A percentile compares a stretch with the other conserved stretches of the same genome.
Conservation (phyloP, 1,140 invertebrate species). For the Atopsyche davidsoni region DNA sequence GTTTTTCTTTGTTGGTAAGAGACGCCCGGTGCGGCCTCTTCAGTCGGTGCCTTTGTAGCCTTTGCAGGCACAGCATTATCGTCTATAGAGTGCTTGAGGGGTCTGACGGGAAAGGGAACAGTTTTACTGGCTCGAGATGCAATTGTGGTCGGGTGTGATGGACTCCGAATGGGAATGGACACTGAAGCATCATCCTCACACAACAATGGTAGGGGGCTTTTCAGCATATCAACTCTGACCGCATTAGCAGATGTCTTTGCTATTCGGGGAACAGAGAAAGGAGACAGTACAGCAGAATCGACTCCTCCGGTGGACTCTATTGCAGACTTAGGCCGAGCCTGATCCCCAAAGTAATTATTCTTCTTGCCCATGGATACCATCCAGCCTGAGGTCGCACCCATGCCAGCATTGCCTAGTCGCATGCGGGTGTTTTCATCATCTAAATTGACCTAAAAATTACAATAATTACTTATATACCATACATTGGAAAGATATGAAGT, state of each 20-base stretch:
- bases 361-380: conserved; percentile 28
- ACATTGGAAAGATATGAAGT: too few relatives aligned
- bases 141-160: conserved; percentile 34
- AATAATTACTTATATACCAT: conserved; percentile 14
- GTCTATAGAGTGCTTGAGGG: conserved; percentile 20
- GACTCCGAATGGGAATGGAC: conserved; percentile 50
- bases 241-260: conserved; percentile 20
- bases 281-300: conserved; percentile 13
- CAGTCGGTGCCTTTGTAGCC: conserved; percentile 35
- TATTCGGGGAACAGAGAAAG: conserved; percentile 23
- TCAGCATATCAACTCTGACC: conserved; percentile 10
- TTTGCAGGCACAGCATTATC: conserved; percentile 29
- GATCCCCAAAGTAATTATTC: conserved; percentile 29
- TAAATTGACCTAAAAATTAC: conserved; percentile 37
- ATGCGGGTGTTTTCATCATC: conserved; percentile 34
- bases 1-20: conserved; percentile 54
- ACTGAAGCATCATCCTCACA: conserved; percentile 40
- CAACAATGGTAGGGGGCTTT: conserved; percentile 20
- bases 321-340: conserved; percentile 36
- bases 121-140: conserved; percentile 45
- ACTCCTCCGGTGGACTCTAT: conserved; percentile 32
- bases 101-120: conserved; percentile 48
- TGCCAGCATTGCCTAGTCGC: conserved; percentile 26
- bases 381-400: conserved; percentile 24
- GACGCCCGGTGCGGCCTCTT: conserved; percentile 35